Evolutionary conservation across 2,113 vertebrate species (phyloP).

Genomic region (Hyla sarda): DNA sequence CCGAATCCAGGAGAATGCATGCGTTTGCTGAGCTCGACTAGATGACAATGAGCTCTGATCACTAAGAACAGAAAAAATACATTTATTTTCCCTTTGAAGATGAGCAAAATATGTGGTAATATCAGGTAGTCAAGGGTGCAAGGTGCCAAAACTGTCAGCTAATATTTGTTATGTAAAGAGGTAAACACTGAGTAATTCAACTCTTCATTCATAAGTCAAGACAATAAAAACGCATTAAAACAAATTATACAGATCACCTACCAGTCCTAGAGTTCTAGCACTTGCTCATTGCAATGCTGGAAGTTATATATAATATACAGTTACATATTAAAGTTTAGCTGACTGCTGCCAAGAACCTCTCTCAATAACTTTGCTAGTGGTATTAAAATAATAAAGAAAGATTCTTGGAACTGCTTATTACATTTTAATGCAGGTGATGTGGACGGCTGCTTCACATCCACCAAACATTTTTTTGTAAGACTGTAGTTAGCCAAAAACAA

Average conservation of each 20-base stretch:
- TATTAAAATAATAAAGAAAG: constrained; percentile 6
- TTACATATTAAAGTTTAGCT: too few species aligned
- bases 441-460: background rate
- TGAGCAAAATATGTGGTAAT: too few species aligned
- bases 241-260: background rate
- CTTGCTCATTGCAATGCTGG: background rate
- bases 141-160: background rate
- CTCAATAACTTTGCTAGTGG: too few species aligned
- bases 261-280: background rate
- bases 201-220: background rate
- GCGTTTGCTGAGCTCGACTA: constrained; percentile 95
- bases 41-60: constrained; percentile 93
- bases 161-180: background rate
- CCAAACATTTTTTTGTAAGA: constrained; percentile 4
- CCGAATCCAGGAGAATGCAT: constrained; percentile 96
- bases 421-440: constrained; percentile 18
- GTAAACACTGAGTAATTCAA: background rate
- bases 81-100: too few species aligned
- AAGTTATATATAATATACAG: background rate
- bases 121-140: background rate
- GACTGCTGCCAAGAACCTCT: background rate
- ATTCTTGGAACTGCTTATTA: background rate
- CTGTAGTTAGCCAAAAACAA: background rate
- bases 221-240: background rate
- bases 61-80: constrained; percentile 68